phyloP scores from a whole-genome alignment of 2,888 invertebrate species.

The Diploptera punctata region DNA sequence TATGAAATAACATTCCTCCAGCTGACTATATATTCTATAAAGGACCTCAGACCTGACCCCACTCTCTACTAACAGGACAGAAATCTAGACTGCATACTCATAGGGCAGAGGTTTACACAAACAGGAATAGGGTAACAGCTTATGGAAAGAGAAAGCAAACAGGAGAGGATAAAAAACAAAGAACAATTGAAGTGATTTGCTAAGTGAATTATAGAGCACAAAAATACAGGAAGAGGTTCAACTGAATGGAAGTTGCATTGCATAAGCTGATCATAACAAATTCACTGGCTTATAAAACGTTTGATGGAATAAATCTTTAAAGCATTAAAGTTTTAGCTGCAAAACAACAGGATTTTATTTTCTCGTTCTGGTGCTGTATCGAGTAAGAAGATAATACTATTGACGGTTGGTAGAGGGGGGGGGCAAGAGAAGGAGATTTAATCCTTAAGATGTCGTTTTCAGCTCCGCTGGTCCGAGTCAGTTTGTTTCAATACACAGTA shows the following conservation, averaged over 20 bases:
- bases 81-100: too few species aligned
- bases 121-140: too few species aligned
- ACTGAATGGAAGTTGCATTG: not conserved
- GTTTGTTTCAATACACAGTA: constrained; percentile 20
- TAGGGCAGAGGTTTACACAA: too few species aligned
- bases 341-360: not conserved
- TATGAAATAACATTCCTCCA: too few species aligned
- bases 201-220: too few species aligned
- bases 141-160: too few species aligned
- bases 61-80: too few species aligned
- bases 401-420: not conserved
- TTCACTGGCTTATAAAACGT: not conserved
- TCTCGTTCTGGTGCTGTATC: not conserved
- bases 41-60: too few species aligned
- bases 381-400: not conserved
- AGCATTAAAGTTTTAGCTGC: not conserved
- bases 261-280: not conserved
- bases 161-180: too few species aligned
- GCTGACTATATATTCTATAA: too few species aligned
- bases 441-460: constrained; percentile 28
- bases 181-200: too few species aligned
- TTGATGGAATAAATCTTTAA: not conserved
- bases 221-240: too few species aligned
- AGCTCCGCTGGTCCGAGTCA: constrained; percentile 9
- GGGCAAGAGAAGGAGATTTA: not conserved